These are phyloP conservation scores for Mythimna vitellina DNA, from an alignment of 2,888 invertebrate genomes.

Conservation along the genomic window DNA sequence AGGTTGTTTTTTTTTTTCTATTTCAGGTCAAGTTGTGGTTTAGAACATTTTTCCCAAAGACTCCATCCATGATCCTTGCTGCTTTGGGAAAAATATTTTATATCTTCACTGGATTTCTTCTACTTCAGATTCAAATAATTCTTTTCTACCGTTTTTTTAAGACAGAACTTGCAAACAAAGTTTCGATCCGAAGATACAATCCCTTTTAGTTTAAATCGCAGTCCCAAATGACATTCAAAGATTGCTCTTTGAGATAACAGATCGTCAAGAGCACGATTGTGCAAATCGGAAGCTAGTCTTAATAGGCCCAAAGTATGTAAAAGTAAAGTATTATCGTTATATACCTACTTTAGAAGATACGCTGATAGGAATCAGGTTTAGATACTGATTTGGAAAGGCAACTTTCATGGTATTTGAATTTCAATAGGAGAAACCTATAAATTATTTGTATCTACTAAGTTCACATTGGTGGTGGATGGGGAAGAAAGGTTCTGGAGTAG, in stretches of 20 bases:
- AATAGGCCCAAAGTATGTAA: slow-evolving; percentile 51
- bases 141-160: slow-evolving; percentile 5
- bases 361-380: slow-evolving; percentile 19
- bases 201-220: slow-evolving; percentile 45
- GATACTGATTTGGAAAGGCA: slow-evolving; percentile 16
- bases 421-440: slow-evolving; percentile 2
- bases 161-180: slow-evolving; percentile 34
- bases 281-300: slow-evolving; percentile 48
- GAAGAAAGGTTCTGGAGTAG: no score
- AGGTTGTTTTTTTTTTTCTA: not conserved
- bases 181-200: slow-evolving; percentile 33
- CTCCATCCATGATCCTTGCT: no score
- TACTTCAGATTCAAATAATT: slow-evolving; percentile 6
- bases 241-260: slow-evolving; percentile 51
- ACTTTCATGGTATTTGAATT: slow-evolving; percentile 11
- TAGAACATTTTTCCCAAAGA: not conserved
- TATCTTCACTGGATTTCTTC: not conserved
- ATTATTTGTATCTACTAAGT: not conserved
- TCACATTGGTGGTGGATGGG: no score
- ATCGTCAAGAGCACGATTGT: slow-evolving; percentile 52
- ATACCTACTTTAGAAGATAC: slow-evolving; percentile 23
- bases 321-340: slow-evolving; percentile 32
- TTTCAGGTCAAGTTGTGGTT: not conserved
- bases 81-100: slow-evolving; percentile 5
- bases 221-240: slow-evolving; percentile 52